Evolutionary conservation across 2,113 vertebrate genomes (phyloP).

Genomic region (Apteryx owenii): DNA sequence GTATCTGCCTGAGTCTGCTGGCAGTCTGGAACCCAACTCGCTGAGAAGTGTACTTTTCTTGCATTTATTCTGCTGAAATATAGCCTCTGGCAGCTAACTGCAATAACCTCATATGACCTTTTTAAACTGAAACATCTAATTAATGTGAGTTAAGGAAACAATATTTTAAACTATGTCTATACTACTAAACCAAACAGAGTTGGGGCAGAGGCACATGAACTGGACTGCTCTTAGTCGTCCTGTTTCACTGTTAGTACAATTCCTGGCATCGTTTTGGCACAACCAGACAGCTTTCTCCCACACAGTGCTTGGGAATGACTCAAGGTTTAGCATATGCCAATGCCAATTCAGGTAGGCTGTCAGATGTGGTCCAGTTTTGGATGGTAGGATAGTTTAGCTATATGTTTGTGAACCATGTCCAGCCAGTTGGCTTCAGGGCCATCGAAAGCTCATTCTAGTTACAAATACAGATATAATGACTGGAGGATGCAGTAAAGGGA

Average conservation of each 20-base stretch:
- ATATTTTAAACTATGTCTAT: neutral
- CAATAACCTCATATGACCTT: neutral
- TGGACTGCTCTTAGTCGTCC: neutral
- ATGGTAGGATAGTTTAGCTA: neutral
- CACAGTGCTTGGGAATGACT: neutral
- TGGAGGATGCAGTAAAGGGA: neutral
- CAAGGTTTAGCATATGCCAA: neutral
- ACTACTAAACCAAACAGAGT: neutral
- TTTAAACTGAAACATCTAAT: neutral
- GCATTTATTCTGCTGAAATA: neutral
- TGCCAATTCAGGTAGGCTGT: neutral
- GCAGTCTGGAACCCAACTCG: neutral
- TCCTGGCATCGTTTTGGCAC: neutral
- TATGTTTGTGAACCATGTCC: neutral
- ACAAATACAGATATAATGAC: neutral
- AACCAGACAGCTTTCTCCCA: neutral
- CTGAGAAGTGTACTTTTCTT: neutral
- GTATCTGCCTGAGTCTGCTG: neutral
- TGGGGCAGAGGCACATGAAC: neutral
- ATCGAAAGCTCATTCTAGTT: neutral
- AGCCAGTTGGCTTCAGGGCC: neutral
- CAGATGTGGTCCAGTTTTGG: neutral
- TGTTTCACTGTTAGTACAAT: neutral
- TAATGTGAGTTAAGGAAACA: neutral
- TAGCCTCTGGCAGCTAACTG: neutral